These are phyloP conservation scores for Hetaerina americana DNA, from an alignment of 1,140 invertebrate species.

Conservation along the genomic window DNA sequence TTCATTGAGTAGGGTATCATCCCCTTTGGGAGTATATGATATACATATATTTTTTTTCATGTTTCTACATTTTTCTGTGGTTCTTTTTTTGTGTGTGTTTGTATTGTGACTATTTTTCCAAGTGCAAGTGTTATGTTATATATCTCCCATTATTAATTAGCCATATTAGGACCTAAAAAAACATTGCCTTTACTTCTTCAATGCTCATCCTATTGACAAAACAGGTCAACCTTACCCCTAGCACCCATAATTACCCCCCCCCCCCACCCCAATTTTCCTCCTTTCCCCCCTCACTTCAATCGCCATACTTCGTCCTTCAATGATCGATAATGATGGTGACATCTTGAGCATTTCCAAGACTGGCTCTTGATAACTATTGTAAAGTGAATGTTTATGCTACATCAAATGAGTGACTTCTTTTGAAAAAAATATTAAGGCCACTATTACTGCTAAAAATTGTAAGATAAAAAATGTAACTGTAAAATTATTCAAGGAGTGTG, in stretches of 20 bases:
- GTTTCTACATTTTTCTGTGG: constrained; percentile 3
- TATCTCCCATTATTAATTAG: constrained; percentile 1
- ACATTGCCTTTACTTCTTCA: not conserved
- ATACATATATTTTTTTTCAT: constrained; percentile 3
- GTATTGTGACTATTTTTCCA: constrained; percentile 6
- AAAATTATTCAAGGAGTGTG: not conserved
- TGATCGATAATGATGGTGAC: not conserved
- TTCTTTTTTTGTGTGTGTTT: constrained; percentile 5
- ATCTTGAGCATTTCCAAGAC: not conserved
- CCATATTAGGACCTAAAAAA: not conserved
- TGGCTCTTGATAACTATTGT: not conserved
- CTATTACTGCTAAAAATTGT: not conserved
- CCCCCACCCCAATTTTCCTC: not conserved
- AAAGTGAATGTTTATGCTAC: not conserved
- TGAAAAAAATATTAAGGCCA: not conserved
- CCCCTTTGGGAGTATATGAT: not conserved
- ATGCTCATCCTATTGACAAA: not conserved
- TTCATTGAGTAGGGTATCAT: not conserved
- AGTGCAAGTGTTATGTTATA: constrained; percentile 3
- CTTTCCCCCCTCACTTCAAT: too few relatives aligned
- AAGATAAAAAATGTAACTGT: not conserved
- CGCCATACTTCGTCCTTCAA: not conserved
- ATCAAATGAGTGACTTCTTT: not conserved
- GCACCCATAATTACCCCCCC: not conserved
- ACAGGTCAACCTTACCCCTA: not conserved